Conservation (phyloP, 2,888 invertebrate species). For the Neoaliturus tenellus region DNA sequence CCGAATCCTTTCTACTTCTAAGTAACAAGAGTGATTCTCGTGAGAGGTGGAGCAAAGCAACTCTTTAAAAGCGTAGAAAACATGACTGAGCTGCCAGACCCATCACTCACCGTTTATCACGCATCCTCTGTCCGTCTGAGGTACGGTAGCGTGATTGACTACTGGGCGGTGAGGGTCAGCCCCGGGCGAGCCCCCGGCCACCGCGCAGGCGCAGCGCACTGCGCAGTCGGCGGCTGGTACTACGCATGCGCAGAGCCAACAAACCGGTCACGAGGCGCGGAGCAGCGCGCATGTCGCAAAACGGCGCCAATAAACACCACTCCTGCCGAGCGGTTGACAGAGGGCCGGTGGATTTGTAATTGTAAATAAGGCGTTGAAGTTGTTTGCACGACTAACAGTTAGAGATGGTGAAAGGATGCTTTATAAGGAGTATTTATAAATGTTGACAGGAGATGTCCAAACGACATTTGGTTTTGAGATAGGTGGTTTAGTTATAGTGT, state of each 20-base stretch:
- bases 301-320: background rate
- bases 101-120: background rate
- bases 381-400: too few species aligned
- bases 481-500: too few species aligned
- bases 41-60: background rate
- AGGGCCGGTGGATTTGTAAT: background rate
- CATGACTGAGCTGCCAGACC: background rate
- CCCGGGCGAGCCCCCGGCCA: background rate
- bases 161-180: background rate
- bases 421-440: too few species aligned
- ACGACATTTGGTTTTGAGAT: too few species aligned
- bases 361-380: background rate
- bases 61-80: background rate
- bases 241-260: background rate
- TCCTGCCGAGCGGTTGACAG: background rate
- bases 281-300: background rate
- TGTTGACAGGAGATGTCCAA: too few species aligned
- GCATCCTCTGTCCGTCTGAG: background rate
- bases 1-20: too few species aligned
- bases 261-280: background rate
- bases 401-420: too few species aligned
- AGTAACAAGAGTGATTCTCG: too few species aligned
- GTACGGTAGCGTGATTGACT: background rate
- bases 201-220: background rate
- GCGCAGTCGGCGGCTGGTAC: background rate